phyloP scores from a whole-genome alignment of 2,888 invertebrate genomes.

The Leucophenga maculata region DNA sequence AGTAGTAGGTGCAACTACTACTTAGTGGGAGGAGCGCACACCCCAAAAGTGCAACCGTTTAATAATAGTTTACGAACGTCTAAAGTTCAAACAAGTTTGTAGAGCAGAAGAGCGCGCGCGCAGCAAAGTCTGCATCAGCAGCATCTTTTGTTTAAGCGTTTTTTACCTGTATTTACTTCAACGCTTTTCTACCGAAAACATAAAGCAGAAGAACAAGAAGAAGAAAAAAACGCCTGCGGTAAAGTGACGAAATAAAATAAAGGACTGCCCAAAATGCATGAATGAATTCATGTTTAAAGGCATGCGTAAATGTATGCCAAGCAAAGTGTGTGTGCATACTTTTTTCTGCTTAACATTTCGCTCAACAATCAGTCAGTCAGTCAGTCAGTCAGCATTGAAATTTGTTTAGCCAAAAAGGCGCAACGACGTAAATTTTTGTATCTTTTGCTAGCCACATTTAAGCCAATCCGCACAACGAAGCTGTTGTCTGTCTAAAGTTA shows the following conservation, averaged over 20 bases:
- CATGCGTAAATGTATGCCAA: neutral
- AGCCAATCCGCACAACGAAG: too few species aligned
- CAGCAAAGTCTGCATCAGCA: conserved; percentile 32
- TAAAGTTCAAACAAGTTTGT: conserved; percentile 31
- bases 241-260: neutral
- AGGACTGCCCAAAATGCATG: neutral
- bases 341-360: neutral
- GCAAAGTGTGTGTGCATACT: neutral
- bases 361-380: conserved; percentile 25
- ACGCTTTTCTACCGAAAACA: neutral
- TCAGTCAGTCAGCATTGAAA: conserved; percentile 54
- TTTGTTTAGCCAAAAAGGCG: too few species aligned
- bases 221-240: conserved; percentile 9
- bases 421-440: too few species aligned
- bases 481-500: neutral
- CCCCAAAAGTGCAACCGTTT: conserved; percentile 71
- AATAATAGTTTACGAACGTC: conserved; percentile 61
- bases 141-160: conserved; percentile 26
- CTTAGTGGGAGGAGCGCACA: conserved; percentile 49
- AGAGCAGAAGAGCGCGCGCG: conserved; percentile 46
- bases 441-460: too few species aligned
- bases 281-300: neutral
- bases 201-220: neutral
- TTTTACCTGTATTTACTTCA: neutral
- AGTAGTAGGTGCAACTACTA: conserved; percentile 2